Evolutionary conservation across 1,140 invertebrate species (phyloP).

Genomic region (Brachionus koreanus): DNA sequence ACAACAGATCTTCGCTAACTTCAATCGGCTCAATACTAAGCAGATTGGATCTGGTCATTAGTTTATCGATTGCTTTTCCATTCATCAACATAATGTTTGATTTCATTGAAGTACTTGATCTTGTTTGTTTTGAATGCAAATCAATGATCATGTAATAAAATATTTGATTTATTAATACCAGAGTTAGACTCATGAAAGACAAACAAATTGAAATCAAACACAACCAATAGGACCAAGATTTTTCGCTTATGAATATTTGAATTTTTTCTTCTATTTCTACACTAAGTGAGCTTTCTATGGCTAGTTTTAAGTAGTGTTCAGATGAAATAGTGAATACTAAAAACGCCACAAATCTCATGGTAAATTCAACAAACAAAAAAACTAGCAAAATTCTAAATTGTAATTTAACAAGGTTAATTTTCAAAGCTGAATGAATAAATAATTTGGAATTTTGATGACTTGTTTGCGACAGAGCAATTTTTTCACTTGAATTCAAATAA

Average conservation of each 20-base stretch:
- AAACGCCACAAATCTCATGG: neutral
- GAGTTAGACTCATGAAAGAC: neutral
- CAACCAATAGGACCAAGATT: slow-evolving; percentile 8
- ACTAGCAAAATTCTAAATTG: neutral
- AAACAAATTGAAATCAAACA: neutral
- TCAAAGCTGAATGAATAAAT: neutral
- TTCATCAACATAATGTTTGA: neutral
- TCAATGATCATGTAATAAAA: neutral
- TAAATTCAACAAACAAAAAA: neutral
- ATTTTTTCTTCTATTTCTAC: neutral
- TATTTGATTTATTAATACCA: neutral
- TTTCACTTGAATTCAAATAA: neutral
- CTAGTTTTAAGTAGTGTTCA: neutral
- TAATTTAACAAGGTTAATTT: neutral
- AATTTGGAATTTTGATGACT: neutral
- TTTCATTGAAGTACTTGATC: neutral
- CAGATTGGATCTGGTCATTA: neutral
- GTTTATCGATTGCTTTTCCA: neutral
- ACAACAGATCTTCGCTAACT: neutral
- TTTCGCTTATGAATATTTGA: neutral
- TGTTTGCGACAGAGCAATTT: neutral
- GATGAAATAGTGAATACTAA: neutral
- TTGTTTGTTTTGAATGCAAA: neutral
- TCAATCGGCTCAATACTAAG: neutral
- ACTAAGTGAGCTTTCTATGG: neutral